phyloP scores from a whole-genome alignment of 1,140 invertebrate species.

The Hyphantria cunea region DNA sequence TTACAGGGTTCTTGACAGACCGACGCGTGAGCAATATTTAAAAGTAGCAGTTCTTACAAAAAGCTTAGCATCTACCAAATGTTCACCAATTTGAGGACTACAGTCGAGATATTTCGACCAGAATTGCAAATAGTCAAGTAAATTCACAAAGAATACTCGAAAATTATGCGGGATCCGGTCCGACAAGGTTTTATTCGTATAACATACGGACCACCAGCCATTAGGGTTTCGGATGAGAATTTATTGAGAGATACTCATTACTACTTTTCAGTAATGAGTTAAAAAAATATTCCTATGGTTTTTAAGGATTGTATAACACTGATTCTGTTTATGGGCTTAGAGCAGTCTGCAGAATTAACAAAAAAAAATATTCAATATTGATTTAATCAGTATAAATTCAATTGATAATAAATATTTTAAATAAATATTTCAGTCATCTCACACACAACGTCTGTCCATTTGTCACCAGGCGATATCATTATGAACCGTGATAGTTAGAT shows the following conservation, averaged over 20 bases:
- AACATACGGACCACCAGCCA: conserved; percentile 25
- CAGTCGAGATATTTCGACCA: conserved; percentile 36
- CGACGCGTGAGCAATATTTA: conserved; percentile 32
- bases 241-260: conserved; percentile 28
- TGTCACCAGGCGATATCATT: no score
- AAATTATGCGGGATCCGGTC: conserved; percentile 52
- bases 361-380: no score
- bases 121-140: conserved; percentile 59
- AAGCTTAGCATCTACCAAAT: conserved; percentile 27
- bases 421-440: no score
- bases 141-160: conserved; percentile 61
- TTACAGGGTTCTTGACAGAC: conserved; percentile 1
- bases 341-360: no score
- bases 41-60: conserved; percentile 19
- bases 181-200: conserved; percentile 30
- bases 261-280: conserved; percentile 24
- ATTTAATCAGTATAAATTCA: no score
- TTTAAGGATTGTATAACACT: background rate
- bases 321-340: no score
- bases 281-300: conserved; percentile 14
- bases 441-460: no score
- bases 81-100: conserved; percentile 44
- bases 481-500: no score
- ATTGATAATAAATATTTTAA: no score
- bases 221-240: conserved; percentile 31